phyloP scores from a whole-genome alignment of 2,797 vertebrate genomes.

The Apogon talboti region DNA sequence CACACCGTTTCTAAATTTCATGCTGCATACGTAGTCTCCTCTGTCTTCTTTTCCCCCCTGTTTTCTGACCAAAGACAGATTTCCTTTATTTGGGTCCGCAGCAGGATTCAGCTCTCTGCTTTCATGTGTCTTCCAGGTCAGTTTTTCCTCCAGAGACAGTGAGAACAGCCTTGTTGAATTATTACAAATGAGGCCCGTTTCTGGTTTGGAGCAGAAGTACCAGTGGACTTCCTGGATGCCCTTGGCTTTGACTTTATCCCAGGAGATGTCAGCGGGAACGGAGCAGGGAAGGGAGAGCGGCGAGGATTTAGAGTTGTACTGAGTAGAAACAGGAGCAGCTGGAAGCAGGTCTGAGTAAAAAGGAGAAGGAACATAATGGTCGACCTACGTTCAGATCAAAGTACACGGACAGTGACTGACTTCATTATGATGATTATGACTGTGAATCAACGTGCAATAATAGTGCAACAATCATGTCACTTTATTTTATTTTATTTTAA shows the following conservation, averaged over 20 bases:
- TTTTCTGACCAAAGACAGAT: conserved; percentile 43
- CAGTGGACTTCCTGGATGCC: conserved; percentile 54
- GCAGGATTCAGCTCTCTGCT: accelerated
- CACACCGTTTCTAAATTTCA: conserved; percentile 29
- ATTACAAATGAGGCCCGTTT: accelerated
- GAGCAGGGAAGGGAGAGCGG: conserved; percentile 65
- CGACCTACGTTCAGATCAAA: not conserved
- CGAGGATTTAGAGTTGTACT: conserved; percentile 46
- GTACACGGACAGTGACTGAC: no score
- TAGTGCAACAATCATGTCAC: no score
- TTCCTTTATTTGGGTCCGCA: accelerated
- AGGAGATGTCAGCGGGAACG: conserved; percentile 32
- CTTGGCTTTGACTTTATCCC: conserved; percentile 40
- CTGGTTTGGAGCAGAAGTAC: conserved; percentile 52
- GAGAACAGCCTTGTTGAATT: conserved; percentile 16
- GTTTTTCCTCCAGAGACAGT: not conserved
- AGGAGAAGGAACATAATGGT: not conserved
- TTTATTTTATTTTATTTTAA: no score
- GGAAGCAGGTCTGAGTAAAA: conserved; percentile 64
- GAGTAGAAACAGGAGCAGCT: not conserved
- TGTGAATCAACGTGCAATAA: no score
- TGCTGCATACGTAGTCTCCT: conserved; percentile 67
- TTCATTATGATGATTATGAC: no score
- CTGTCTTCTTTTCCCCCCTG: conserved; percentile 6
- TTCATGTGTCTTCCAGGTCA: not conserved